Evolutionary conservation across 2,888 invertebrate genomes (phyloP).

Genomic region (Nomada ferruginata): DNA sequence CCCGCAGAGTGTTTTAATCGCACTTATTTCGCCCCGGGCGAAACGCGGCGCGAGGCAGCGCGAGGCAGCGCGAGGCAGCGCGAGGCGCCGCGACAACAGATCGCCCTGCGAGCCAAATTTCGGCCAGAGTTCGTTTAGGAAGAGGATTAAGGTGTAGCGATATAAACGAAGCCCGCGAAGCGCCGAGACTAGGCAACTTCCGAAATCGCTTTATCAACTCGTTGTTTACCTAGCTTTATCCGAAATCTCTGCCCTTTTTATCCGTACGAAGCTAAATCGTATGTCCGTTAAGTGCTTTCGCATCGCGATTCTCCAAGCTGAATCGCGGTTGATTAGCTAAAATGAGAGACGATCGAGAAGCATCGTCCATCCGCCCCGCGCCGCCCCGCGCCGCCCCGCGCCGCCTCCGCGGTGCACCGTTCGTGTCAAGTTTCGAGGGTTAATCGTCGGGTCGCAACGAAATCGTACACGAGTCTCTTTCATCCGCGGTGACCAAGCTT

Average conservation of each 20-base stretch:
- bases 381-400: too few relatives aligned
- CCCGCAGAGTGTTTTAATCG: conserved; percentile 13
- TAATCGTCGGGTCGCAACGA: too few relatives aligned
- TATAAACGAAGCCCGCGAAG: not conserved
- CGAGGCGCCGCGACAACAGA: conserved; percentile 12
- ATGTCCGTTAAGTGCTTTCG: not conserved
- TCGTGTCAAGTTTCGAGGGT: too few relatives aligned
- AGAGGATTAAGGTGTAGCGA: not conserved
- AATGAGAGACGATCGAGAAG: too few relatives aligned
- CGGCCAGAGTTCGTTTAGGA: not conserved
- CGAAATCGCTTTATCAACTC: not conserved
- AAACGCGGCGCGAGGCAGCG: too few relatives aligned
- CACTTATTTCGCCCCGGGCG: not conserved
- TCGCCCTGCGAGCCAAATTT: not conserved
- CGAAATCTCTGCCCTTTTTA: not conserved
- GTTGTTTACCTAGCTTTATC: not conserved
- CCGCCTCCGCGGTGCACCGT: too few relatives aligned
- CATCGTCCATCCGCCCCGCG: too few relatives aligned
- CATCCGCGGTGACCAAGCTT: conserved; percentile 53
- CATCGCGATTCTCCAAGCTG: too few relatives aligned
- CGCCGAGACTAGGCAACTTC: too few relatives aligned
- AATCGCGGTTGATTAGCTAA: too few relatives aligned
- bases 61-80: too few relatives aligned
- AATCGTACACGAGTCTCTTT: conserved; percentile 20
- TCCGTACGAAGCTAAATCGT: too few relatives aligned